Percentiles rank a stretch among this genome's conserved stretches.
phyloP scores from a whole-genome alignment of 2,113 vertebrate species.

The Meleagris gallopavo region DNA sequence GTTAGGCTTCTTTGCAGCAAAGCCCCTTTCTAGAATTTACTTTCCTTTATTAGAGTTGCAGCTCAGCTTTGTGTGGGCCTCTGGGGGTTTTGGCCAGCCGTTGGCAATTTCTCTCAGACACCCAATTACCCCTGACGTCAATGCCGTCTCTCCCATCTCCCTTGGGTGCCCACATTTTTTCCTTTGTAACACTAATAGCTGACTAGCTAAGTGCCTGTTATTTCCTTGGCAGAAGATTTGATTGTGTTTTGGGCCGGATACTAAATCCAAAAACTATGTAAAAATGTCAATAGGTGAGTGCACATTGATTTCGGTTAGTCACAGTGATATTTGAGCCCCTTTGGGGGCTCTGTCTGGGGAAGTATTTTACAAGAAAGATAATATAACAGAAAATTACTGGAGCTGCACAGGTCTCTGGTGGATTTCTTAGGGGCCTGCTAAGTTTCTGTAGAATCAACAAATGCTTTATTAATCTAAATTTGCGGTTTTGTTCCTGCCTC shows the following conservation, averaged over 20 bases:
- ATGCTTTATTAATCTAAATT: constrained; percentile 88
- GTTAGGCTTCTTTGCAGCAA: constrained; percentile 81
- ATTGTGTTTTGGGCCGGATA: constrained; percentile 86
- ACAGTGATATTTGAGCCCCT: constrained; percentile 87
- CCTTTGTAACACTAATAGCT: constrained; percentile 89
- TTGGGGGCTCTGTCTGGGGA: constrained; percentile 83
- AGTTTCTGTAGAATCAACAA: constrained; percentile 89
- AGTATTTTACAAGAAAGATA: constrained; percentile 87
- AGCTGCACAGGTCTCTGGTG: constrained; percentile 82
- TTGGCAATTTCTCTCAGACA: constrained; percentile 95
- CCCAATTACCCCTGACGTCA: constrained; percentile 96
- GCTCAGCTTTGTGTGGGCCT: constrained; percentile 83
- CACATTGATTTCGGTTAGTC: constrained; percentile 88
- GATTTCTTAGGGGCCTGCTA: constrained; percentile 85
- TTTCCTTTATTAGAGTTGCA: constrained; percentile 90
- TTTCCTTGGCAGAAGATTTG: constrained; percentile 87
- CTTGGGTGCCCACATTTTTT: constrained; percentile 93
- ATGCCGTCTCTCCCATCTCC: constrained; percentile 92
- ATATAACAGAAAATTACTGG: constrained; percentile 89
- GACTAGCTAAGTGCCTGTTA: constrained; percentile 88
- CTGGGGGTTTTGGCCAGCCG: constrained; percentile 90
- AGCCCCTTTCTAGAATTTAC: constrained; percentile 88
- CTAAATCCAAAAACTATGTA: constrained; percentile 89
- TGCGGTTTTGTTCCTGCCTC: constrained; percentile 84
- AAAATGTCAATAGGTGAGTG: constrained; percentile 88